A percentile compares a stretch with the other conserved stretches of the same genome.
Evolutionary conservation across 2,113 vertebrate genomes (phyloP).

Genomic region (Lontra canadensis): DNA sequence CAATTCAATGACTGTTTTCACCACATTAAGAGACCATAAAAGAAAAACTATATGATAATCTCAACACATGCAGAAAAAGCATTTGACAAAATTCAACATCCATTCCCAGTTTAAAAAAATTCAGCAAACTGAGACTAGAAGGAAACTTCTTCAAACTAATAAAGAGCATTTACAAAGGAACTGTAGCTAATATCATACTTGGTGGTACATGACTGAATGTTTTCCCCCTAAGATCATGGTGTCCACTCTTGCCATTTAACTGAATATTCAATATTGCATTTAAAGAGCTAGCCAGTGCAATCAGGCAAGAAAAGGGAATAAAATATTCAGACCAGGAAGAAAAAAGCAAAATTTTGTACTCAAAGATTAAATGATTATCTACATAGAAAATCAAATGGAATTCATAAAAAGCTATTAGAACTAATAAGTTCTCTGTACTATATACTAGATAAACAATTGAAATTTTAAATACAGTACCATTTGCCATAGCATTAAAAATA

Average conservation of each 20-base stretch:
- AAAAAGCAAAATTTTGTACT: conserved; percentile 16
- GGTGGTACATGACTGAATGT: background rate
- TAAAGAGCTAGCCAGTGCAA: background rate
- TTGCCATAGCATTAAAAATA: background rate
- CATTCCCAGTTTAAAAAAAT: background rate
- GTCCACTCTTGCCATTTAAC: background rate
- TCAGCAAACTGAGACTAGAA: background rate
- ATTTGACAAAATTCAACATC: conserved; percentile 30
- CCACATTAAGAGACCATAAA: conserved; percentile 17
- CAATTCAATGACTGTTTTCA: conserved; percentile 12
- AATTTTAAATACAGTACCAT: background rate
- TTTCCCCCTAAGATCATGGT: background rate
- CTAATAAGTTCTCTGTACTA: background rate
- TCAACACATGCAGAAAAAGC: background rate
- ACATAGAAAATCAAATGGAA: background rate
- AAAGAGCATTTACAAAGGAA: conserved; percentile 14
- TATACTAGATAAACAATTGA: background rate
- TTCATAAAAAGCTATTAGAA: conserved; percentile 17
- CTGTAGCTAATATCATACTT: background rate
- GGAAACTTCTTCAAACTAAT: background rate
- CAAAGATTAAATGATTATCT: background rate
- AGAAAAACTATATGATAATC: background rate
- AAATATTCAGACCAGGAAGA: conserved; percentile 5
- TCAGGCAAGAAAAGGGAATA: conserved; percentile 16
- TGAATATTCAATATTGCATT: background rate